Evolutionary conservation across 1,140 invertebrate species (phyloP), one percentile per base, ranked within the genome.

Genomic region (Rhopalosiphum maidis): DNA sequence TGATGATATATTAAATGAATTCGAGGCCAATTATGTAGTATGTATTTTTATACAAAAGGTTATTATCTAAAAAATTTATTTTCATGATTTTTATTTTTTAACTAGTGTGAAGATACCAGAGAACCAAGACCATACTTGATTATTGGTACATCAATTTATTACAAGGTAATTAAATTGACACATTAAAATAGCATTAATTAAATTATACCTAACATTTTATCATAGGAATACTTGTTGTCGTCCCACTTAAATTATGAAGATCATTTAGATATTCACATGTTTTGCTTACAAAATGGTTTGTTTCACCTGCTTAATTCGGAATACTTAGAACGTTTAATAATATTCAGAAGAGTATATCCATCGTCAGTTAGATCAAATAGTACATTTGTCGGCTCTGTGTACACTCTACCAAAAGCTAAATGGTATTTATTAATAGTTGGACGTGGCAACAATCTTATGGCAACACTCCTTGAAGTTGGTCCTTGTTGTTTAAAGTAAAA

Each of bases 341-440:
- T 93, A 93, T 93, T 93, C n/a, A 82, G 15, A 86, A 48, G 60
- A 86, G 91, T 93, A 5, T 85, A 93, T 86, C 91, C 91, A 30
- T 93, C 91, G 1, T 93, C 91, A 5, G 21, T 82, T 93, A 93
- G 82, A 55, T 54, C 43, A 30, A 93, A 43, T 18, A 41, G 48
- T 93, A 86, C 48, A 41, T 30, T 54, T 54, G 48, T 55, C 41
- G 91, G 25, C 5, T 86, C 91, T 43, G 91, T 93, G 22, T 93
- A 93, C 25, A 93, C 77, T 55, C 43, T 93, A 22, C 91, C 91
- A 54, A 93, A 86, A 93, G 22, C 91, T 85, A 85, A 85, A 86
- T 93, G 91, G 91, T 93, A 93, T 93, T 93, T 93, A 15, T 86
- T 93, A 55, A 51, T 93, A 55, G 91, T 93, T 21, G 91, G 91